These are phyloP conservation scores for Micrasema longulum DNA, from an alignment of 1,140 invertebrate species.

Conservation along the genomic window DNA sequence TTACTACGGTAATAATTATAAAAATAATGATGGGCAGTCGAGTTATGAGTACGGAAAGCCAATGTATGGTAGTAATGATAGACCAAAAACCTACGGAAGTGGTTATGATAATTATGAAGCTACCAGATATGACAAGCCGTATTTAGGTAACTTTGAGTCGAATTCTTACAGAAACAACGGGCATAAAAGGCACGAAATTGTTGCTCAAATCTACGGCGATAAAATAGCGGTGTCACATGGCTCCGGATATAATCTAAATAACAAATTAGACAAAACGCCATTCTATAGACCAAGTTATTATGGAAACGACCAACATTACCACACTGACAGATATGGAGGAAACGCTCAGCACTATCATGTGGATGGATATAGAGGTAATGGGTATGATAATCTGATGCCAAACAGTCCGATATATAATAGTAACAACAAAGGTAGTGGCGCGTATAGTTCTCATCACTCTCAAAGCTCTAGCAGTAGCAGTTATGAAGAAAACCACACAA, in stretches of 20 bases:
- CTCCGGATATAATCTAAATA: neutral
- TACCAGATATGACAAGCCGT: constrained; percentile 41
- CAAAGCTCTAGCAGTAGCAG: constrained; percentile 9
- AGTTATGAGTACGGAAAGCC: constrained; percentile 25
- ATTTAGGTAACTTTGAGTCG: constrained; percentile 18
- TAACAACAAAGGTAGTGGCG: constrained; percentile 4
- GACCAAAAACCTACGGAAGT: constrained; percentile 37
- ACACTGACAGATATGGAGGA: neutral
- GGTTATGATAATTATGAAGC: constrained; percentile 43
- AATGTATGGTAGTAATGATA: constrained; percentile 17
- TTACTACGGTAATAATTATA: constrained; percentile 1
- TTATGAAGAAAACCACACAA: constrained; percentile 11
- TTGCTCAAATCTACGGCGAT: constrained; percentile 46
- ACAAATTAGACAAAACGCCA: neutral
- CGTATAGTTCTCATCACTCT: neutral
- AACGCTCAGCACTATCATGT: neutral
- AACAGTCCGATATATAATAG: constrained; percentile 37
- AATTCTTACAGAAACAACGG: neutral
- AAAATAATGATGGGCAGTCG: constrained; percentile 9
- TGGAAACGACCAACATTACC: neutral
- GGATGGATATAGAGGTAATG: constrained; percentile 52
- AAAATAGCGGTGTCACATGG: constrained; percentile 46
- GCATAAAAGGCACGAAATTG: constrained; percentile 16
- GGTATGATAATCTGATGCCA: constrained; percentile 49
- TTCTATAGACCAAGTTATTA: neutral